Conservation (phyloP, 1,140 invertebrate genomes). For the Drosophila rufa region DNA sequence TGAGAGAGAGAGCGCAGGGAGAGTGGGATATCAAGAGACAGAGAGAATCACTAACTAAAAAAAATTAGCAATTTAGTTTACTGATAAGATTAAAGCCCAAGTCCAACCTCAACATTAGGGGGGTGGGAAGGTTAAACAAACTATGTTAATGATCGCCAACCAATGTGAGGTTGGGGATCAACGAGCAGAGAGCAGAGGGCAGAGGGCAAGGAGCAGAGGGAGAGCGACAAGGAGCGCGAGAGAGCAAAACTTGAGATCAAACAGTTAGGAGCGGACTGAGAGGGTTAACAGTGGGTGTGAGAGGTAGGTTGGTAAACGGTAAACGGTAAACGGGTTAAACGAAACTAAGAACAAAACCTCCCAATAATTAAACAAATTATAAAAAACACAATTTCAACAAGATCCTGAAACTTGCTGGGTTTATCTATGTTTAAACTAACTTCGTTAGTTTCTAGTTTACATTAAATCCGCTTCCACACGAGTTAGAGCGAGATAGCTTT, state of each 20-base stretch:
- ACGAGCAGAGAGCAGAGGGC: conserved; percentile 8
- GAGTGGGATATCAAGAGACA: neutral
- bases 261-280: neutral
- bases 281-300: conserved; percentile 1
- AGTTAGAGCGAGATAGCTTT: neutral
- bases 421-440: neutral
- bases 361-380: conserved; percentile 5
- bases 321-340: conserved; percentile 19
- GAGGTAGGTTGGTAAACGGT: conserved; percentile 1
- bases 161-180: neutral
- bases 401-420: conserved; percentile 15
- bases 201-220: neutral
- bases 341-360: conserved; percentile 4
- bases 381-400: conserved; percentile 7
- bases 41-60: conserved; percentile 28
- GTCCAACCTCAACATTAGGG: conserved; percentile 44
- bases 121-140: conserved; percentile 15
- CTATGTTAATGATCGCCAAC: conserved; percentile 6
- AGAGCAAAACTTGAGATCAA: conserved; percentile 11
- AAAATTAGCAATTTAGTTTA: conserved; percentile 15
- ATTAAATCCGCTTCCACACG: neutral
- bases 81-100: conserved; percentile 43
- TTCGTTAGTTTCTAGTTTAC: too few species aligned
- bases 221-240: neutral
- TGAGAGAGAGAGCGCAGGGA: neutral